Conservation (phyloP, 2,888 invertebrate genomes). For the Drosophila longiperda region DNA sequence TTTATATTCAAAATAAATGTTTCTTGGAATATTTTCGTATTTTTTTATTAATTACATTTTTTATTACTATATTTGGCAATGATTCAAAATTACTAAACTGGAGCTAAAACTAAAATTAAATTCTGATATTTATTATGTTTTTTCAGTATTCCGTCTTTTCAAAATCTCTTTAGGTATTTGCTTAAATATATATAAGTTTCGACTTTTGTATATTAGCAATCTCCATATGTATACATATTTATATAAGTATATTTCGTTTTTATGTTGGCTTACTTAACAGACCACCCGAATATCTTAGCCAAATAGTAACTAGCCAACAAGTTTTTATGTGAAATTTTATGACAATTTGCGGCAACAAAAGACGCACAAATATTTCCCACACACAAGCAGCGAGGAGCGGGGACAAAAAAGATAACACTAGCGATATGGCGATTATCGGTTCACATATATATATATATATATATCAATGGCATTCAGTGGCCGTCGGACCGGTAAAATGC, state of each 20-base stretch:
- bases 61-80: background rate
- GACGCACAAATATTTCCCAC: constrained; percentile 60
- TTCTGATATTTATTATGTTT: background rate
- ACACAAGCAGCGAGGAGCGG: constrained; percentile 12
- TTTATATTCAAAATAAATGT: too few relatives aligned
- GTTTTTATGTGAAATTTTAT: constrained; percentile 61
- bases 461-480: constrained; percentile 56
- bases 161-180: background rate
- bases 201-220: background rate
- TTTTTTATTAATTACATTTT: background rate
- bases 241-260: background rate
- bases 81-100: background rate
- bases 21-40: too few relatives aligned
- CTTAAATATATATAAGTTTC: background rate
- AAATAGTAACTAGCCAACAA: constrained; percentile 14
- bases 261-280: constrained; percentile 4
- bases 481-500: constrained; percentile 1
- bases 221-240: background rate
- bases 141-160: background rate
- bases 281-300: constrained; percentile 52
- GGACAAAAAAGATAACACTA: constrained; percentile 36
- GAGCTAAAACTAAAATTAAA: background rate
- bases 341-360: constrained; percentile 61
- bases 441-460: constrained; percentile 64
- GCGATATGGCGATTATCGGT: constrained; percentile 55